Evolutionary conservation across 2,797 vertebrate genomes (phyloP).

Genomic region (Rhinoraja longicauda): DNA sequence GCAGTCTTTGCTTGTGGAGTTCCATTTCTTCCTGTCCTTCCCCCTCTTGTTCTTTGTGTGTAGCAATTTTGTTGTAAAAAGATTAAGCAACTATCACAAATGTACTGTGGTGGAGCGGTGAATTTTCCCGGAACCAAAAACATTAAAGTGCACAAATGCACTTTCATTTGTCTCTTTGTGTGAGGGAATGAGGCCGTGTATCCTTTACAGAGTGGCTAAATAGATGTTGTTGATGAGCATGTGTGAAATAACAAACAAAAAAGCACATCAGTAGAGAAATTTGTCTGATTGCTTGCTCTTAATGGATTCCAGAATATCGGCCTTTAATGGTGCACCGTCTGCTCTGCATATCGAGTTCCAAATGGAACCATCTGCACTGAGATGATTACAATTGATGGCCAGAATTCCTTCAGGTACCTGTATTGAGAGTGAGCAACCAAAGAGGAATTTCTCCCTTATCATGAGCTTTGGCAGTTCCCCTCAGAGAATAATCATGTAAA

Average conservation of each 20-base stretch:
- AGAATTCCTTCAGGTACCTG: too few relatives aligned
- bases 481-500: background rate
- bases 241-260: background rate
- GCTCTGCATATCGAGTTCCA: too few relatives aligned
- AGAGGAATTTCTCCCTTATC: too few relatives aligned
- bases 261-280: background rate
- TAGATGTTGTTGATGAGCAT: background rate
- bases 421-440: too few relatives aligned
- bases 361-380: too few relatives aligned
- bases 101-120: background rate
- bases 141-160: background rate
- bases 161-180: background rate
- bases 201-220: background rate
- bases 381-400: too few relatives aligned
- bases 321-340: too few relatives aligned
- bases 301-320: too few relatives aligned
- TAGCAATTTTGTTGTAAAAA: background rate
- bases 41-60: background rate
- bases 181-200: background rate
- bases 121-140: background rate
- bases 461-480: background rate
- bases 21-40: background rate
- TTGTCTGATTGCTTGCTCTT: too few relatives aligned
- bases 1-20: background rate
- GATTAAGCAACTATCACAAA: background rate